Percentiles rank a stretch among this genome's conserved stretches.
These are phyloP conservation scores for Lasioglossum calceatum DNA, from an alignment of 2,888 invertebrate genomes.

Conservation along the genomic window DNA sequence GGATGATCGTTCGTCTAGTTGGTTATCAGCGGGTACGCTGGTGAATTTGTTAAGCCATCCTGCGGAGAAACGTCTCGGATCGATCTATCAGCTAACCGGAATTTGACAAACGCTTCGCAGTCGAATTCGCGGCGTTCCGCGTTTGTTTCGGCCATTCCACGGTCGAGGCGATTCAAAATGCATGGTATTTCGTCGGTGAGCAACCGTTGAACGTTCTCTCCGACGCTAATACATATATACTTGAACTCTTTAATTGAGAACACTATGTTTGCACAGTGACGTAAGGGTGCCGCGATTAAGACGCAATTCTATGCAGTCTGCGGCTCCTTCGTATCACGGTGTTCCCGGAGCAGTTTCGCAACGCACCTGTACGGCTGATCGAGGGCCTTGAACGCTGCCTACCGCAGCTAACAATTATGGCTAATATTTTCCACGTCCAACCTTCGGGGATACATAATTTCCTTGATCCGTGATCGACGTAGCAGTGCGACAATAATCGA, in stretches of 20 bases:
- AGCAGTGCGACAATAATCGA: not conserved
- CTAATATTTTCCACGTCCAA: constrained; percentile 4
- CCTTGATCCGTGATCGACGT: not conserved
- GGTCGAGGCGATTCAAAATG: not conserved
- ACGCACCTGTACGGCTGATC: not conserved
- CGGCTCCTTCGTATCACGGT: not conserved
- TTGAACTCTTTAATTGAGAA: constrained; percentile 31
- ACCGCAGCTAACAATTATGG: not conserved
- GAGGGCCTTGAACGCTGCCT: constrained; percentile 26
- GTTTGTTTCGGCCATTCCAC: constrained; percentile 22
- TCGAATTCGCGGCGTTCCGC: constrained; percentile 7
- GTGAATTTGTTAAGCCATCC: constrained; percentile 47
- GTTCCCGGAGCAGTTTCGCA: not conserved
- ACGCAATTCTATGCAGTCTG: constrained; percentile 8
- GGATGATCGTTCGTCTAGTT: constrained; percentile 8
- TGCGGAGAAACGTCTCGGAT: constrained; percentile 20
- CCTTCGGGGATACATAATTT: constrained; percentile 1
- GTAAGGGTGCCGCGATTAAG: constrained; percentile 22
- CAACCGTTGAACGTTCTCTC: not conserved
- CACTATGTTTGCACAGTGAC: constrained; percentile 20
- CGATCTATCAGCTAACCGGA: constrained; percentile 24
- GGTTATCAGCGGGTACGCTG: not conserved
- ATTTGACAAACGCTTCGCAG: constrained; percentile 49
- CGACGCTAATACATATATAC: constrained; percentile 15
- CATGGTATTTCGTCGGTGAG: not conserved